Base-by-base conservation (phyloP, 2,888 invertebrate species). In the Timandra comae region DNA sequence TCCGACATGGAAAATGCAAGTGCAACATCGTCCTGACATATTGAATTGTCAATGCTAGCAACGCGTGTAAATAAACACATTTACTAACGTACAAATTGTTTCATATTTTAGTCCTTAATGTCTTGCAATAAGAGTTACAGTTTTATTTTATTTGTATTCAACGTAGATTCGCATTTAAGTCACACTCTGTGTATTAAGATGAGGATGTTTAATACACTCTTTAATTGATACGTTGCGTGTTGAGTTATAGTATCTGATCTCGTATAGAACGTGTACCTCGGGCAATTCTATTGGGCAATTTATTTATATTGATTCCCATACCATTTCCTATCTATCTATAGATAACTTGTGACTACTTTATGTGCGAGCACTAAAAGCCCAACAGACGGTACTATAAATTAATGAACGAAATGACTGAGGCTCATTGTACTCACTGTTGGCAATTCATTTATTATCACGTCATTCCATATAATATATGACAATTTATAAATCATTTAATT, bases 161-260 rank as follows among this genome's bases (percentile, higher is more conserved):
- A 38, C 42, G 43, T 47, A 49, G 48, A 53, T 53, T 56, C 56
- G 51, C 54, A 57, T 68, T 71, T 66, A 63, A 69, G 66, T 70
- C 65, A 55, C 63, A 63, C 58, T 52, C 60, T 57, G 55, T 54
- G 58, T 57, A 63, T 62, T 45, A 56, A 63, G 58, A 61, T 57
- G 67, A 56, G 65, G 63, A 68, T 67, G 68, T 71, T 74, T 71
- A 76, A 75, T 72, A 69, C 63, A 63, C 59, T 55, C 60, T 72
- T 76, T 80, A 80, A 82, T 82, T 81, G 80, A 80, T 77, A 80
- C 70, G 78, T 81, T 79, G 73, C 69, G 58, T 72, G 72, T 55
- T 78, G 75, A 78, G 64, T 76, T 76, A 78, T 81, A 56, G 71
- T 66, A 69, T 69, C 68, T 72, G 77, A 74, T 78, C 66, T 55